Percentiles rank a stretch among this genome's conserved stretches.
These are phyloP conservation scores for Hipposideros armiger DNA, from an alignment of 2,113 vertebrate genomes.

Conservation along the genomic window DNA sequence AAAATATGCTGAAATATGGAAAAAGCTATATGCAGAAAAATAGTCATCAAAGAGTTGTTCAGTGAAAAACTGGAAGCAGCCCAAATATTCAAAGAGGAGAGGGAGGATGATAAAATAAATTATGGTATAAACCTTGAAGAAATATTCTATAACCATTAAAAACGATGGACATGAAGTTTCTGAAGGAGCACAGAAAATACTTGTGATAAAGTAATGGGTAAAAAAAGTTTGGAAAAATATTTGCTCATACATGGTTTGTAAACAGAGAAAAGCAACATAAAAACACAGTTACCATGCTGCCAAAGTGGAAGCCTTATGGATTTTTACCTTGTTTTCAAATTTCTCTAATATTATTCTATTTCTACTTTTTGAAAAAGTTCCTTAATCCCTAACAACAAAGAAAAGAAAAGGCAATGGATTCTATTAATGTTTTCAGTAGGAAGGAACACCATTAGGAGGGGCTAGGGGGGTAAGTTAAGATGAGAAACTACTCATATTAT, in stretches of 20 bases:
- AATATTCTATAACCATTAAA: constrained; percentile 72
- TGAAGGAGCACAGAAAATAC: constrained; percentile 58
- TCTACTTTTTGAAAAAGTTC: background rate
- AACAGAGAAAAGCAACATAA: constrained; percentile 60
- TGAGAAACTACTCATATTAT: background rate
- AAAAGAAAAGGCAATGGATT: background rate
- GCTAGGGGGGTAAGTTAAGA: background rate
- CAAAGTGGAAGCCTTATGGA: background rate
- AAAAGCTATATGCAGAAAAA: constrained; percentile 74
- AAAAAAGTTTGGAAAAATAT: constrained; percentile 37
- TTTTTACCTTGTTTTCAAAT: constrained; percentile 63
- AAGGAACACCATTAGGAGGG: constrained; percentile 21
- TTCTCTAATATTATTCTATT: constrained; percentile 30
- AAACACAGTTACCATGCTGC: constrained; percentile 21
- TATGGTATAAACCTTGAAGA: constrained; percentile 65
- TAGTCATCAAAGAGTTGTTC: constrained; percentile 76
- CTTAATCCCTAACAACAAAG: background rate
- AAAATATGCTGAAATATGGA: constrained; percentile 79
- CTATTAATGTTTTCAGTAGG: background rate
- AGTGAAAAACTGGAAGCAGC: constrained; percentile 71
- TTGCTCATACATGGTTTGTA: background rate
- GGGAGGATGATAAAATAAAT: constrained; percentile 58
- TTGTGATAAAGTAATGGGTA: constrained; percentile 63
- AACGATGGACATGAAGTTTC: constrained; percentile 52
- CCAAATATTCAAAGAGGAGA: constrained; percentile 61